phyloP scores from a whole-genome alignment of 2,888 invertebrate genomes.

The Trypoxylon attenuatum region DNA sequence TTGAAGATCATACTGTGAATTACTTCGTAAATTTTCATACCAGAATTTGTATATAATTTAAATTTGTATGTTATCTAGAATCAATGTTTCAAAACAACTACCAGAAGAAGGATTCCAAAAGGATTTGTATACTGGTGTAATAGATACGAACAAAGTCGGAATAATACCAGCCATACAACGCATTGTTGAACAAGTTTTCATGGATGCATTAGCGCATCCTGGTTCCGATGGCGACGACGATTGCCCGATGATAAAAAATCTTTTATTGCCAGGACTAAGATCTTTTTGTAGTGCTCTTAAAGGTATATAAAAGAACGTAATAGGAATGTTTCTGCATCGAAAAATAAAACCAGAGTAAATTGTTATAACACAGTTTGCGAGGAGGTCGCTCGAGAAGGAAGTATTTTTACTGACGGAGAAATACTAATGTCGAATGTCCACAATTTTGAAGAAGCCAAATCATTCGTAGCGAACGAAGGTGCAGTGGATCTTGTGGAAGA shows the following conservation, averaged over 20 bases:
- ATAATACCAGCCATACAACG: constrained; percentile 91
- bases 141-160: constrained; percentile 86
- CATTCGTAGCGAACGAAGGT: constrained; percentile 80
- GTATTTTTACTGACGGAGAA: constrained; percentile 86
- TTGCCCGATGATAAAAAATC: constrained; percentile 89
- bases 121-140: constrained; percentile 85
- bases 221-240: constrained; percentile 88
- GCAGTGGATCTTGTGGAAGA: constrained; percentile 81
- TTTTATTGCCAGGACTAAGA: constrained; percentile 86
- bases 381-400: constrained; percentile 87
- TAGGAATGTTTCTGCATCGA: too few species aligned
- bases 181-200: constrained; percentile 91
- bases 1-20: neutral
- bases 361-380: constrained; percentile 88
- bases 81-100: constrained; percentile 88
- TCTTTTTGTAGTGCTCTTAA: constrained; percentile 94
- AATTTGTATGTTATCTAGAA: constrained; percentile 63
- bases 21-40: neutral
- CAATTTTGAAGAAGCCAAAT: constrained; percentile 82
- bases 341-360: too few species aligned
- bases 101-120: constrained; percentile 96
- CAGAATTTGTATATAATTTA: neutral
- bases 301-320: constrained; percentile 78
- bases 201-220: constrained; percentile 91
- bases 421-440: constrained; percentile 79